phyloP scores from a whole-genome alignment of 2,113 vertebrate genomes.

The Ellobius talpinus region DNA sequence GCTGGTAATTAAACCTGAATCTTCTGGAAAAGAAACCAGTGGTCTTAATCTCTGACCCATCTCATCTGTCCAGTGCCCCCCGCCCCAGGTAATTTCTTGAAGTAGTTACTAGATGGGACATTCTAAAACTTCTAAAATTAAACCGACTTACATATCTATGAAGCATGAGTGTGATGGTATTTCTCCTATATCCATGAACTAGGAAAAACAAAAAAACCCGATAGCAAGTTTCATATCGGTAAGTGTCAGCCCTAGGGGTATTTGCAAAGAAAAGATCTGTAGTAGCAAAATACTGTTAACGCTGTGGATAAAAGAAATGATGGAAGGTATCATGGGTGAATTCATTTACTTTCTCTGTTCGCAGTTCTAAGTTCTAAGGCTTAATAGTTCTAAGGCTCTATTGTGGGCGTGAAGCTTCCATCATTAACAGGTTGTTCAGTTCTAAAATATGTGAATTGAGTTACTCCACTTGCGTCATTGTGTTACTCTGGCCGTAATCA shows the following conservation, averaged over 20 bases:
- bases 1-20: not conserved
- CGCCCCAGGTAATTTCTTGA: not conserved
- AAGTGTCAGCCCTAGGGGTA: not conserved
- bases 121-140: not conserved
- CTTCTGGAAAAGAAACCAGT: not conserved
- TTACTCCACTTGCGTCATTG: not conserved
- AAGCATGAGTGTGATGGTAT: not conserved
- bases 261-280: not conserved
- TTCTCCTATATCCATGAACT: not conserved
- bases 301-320: not conserved
- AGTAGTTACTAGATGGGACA: not conserved
- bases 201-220: not conserved
- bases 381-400: not conserved
- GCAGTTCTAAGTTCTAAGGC: not conserved
- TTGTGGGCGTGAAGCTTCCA: not conserved
- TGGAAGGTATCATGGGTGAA: not conserved
- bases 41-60: not conserved
- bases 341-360: not conserved
- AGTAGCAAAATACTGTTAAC: not conserved
- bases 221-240: not conserved
- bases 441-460: not conserved
- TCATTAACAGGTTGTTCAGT: not conserved
- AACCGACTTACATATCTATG: not conserved
- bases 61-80: too few species aligned
- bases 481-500: not conserved